Base-by-base conservation (phyloP, 1,140 invertebrate genomes). In the Heterodera schachtii region DNA sequence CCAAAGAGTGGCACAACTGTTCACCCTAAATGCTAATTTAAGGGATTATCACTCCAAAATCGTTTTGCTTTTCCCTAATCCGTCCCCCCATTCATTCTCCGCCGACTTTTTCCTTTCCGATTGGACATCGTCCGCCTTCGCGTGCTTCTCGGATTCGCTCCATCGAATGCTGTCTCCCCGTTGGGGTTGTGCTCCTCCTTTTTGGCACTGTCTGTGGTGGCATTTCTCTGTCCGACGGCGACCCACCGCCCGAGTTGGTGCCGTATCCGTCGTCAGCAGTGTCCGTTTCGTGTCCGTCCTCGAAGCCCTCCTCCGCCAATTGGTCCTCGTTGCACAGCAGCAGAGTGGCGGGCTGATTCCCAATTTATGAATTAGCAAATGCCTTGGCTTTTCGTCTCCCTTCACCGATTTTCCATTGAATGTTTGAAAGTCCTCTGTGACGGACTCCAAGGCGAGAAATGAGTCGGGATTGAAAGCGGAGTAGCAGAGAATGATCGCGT, bases 401-500 rank as follows among this genome's bases (percentile, higher is more conserved):
- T n/a, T 44, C 4, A 64, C 66, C 9, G 41, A 52, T 69, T 69
- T 60, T 3, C 47, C 80, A 47, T 31, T 19, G 64, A 19, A 60
- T 19, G 19, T 81, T 67, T 66, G 79, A 60, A 83, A 83, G 71
- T 83, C 82, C 46, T 83, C 75, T 31, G 67, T 57, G 57, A 83
- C 49, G 9, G 41, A 21, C 49, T 19, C 69, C 41, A 83, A 46
- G 60, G 47, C 49, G 31, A 83, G 82, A 57, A 83, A 83, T 44
- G 82, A 83, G 7, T 60, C 46, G 13, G 82, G 73, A 49, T 81
- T 83, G 64, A 77, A 74, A 11, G 82, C 82, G n/a, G 73, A 79
- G 71, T 83, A 83, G 47, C 73, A 83, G 31, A 83, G 47, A n/a
- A 83, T 83, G 9, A 82, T 60, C 21, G 82, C 82, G 31, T 83